phyloP scores from a whole-genome alignment of 2,797 vertebrate species.

The Cryptoprocta ferox region DNA sequence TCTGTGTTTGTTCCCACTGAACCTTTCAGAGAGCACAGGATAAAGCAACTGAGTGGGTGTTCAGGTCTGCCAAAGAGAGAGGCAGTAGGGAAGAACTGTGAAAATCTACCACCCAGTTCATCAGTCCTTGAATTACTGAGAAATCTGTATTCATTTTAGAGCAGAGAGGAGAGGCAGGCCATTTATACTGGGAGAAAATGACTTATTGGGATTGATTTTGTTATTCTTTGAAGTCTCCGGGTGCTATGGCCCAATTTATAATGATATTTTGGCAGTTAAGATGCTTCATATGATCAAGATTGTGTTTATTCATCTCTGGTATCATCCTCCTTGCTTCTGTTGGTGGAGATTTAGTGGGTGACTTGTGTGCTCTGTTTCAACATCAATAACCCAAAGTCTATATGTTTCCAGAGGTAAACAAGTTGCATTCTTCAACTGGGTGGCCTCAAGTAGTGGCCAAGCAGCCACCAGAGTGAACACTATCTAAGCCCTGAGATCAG shows the following conservation, averaged over 20 bases:
- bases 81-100: not conserved
- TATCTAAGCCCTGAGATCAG: not conserved
- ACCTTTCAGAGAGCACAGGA: not conserved
- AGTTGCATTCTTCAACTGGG: not conserved
- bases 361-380: not conserved
- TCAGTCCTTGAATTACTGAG: not conserved
- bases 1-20: not conserved
- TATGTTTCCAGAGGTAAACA: conserved; percentile 7
- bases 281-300: conserved; percentile 4
- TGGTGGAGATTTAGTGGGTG: conserved; percentile 50
- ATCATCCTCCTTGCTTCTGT: conserved; percentile 14
- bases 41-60: not conserved
- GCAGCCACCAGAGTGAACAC: not conserved
- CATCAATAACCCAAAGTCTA: conserved; percentile 3
- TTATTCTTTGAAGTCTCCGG: conserved; percentile 30
- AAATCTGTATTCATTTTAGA: not conserved
- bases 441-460: not conserved
- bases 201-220: conserved; percentile 34
- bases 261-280: conserved; percentile 32
- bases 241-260: not conserved
- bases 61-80: not conserved
- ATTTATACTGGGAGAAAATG: not conserved
- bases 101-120: not conserved
- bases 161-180: not conserved
- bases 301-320: not conserved